Evolutionary conservation across 2,888 invertebrate genomes (phyloP).

Genomic region (Xestoiulus laeticollis): DNA sequence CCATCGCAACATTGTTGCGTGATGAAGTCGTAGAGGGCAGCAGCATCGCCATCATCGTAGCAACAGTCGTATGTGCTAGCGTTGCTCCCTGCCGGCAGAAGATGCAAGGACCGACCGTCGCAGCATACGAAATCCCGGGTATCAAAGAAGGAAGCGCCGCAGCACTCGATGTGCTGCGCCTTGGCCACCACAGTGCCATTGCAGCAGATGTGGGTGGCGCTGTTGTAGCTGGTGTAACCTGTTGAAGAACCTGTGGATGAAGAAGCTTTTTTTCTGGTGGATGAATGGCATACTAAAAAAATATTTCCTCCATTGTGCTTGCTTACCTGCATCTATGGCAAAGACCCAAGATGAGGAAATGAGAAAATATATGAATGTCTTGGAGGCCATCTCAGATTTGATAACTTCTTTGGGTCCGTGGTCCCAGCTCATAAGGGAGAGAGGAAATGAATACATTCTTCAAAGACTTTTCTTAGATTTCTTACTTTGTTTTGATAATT

Average conservation of each 20-base stretch:
- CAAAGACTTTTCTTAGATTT: too few relatives aligned
- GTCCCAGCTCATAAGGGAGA: too few relatives aligned
- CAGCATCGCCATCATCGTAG: background rate
- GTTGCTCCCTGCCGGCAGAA: background rate
- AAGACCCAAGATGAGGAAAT: too few relatives aligned
- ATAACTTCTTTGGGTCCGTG: too few relatives aligned
- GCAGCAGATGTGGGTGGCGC: constrained; percentile 46
- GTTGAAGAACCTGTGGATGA: background rate
- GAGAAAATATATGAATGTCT: too few relatives aligned
- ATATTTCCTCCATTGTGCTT: too few relatives aligned
- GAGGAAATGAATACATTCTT: too few relatives aligned
- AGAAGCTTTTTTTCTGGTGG: too few relatives aligned
- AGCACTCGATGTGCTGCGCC: background rate
- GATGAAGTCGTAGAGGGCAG: background rate
- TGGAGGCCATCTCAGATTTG: too few relatives aligned
- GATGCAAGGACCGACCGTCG: background rate
- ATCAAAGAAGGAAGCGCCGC: background rate
- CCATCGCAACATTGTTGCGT: background rate
- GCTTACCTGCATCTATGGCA: too few relatives aligned
- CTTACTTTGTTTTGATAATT: too few relatives aligned
- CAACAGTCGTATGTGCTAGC: constrained; percentile 3
- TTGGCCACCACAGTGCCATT: background rate
- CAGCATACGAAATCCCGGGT: background rate
- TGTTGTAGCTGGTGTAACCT: constrained; percentile 1
- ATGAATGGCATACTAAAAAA: too few relatives aligned